Evolutionary conservation across 2,888 invertebrate species (phyloP).

Genomic region (Chloroclystis v-ata): DNA sequence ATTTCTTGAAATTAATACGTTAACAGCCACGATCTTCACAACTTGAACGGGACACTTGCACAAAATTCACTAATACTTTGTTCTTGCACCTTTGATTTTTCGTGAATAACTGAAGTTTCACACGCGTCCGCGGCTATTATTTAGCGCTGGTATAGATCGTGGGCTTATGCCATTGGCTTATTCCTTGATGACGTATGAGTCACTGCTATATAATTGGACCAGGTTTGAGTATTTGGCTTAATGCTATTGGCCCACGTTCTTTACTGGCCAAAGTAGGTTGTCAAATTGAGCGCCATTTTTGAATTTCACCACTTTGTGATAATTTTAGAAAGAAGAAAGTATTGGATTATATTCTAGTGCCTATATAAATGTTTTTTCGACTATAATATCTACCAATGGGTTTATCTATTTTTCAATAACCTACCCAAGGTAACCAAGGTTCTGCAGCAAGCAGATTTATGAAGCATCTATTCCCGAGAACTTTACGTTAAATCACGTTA

Average conservation of each 20-base stretch:
- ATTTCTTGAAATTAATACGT: slow-evolving; percentile 36
- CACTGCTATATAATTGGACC: slow-evolving; percentile 62
- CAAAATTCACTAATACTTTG: slow-evolving; percentile 43
- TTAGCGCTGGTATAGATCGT: slow-evolving; percentile 80
- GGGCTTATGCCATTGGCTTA: slow-evolving; percentile 74
- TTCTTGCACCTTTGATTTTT: slow-evolving; percentile 59
- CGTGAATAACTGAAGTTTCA: slow-evolving; percentile 66
- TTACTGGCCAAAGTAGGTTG: slow-evolving; percentile 48
- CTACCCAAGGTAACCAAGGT: too few relatives aligned
- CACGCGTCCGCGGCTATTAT: slow-evolving; percentile 69
- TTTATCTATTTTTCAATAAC: too few relatives aligned
- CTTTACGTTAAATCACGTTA: too few relatives aligned
- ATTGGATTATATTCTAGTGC: too few relatives aligned
- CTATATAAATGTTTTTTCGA: too few relatives aligned
- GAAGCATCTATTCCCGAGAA: too few relatives aligned
- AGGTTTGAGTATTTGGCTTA: slow-evolving; percentile 75
- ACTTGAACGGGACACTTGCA: slow-evolving; percentile 48
- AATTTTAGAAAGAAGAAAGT: background rate
- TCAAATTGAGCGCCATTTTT: slow-evolving; percentile 52
- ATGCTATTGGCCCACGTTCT: slow-evolving; percentile 83
- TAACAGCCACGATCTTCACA: slow-evolving; percentile 60
- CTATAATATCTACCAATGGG: too few relatives aligned
- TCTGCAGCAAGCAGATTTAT: too few relatives aligned
- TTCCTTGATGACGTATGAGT: slow-evolving; percentile 61
- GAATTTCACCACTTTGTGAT: slow-evolving; percentile 32